A percentile compares a stretch with the other conserved stretches of the same genome.
Conservation (phyloP, 1,140 invertebrate genomes). For the Cyclina sinensis region DNA sequence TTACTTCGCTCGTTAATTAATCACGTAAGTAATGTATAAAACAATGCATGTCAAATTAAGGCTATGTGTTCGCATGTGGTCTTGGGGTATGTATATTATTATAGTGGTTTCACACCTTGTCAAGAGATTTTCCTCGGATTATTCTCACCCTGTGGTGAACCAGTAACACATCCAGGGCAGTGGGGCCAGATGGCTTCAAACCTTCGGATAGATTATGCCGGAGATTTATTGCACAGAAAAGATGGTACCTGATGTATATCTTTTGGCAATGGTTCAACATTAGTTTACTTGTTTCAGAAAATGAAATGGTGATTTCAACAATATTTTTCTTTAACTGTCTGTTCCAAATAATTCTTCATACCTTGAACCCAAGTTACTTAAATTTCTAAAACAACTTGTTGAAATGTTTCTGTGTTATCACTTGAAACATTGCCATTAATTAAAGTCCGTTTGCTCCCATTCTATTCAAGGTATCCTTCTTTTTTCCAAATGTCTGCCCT, state of each 20-base stretch:
- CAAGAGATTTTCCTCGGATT: slow-evolving; percentile 35
- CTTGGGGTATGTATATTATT: slow-evolving; percentile 16
- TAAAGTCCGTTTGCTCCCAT: no score
- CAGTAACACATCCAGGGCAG: background rate
- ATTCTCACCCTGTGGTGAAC: slow-evolving; percentile 19
- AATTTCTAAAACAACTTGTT: no score
- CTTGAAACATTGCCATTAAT: no score
- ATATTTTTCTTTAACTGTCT: no score
- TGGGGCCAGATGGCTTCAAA: background rate
- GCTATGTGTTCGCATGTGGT: slow-evolving; percentile 25
- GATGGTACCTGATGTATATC: slow-evolving; percentile 5
- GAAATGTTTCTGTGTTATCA: no score
- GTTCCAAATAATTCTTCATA: no score
- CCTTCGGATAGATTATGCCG: background rate
- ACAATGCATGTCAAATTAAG: slow-evolving; percentile 62
- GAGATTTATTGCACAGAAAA: background rate
- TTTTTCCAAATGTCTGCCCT: no score
- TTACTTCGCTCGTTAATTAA: slow-evolving; percentile 14
- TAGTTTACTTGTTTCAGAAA: no score
- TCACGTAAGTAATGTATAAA: slow-evolving; percentile 42
- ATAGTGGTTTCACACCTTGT: slow-evolving; percentile 41
- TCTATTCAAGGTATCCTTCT: no score
- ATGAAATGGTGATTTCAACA: no score
- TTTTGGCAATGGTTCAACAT: no score
- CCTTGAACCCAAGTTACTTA: no score